phyloP scores from a whole-genome alignment of 1,140 invertebrate genomes.

The Tenebrio molitor region DNA sequence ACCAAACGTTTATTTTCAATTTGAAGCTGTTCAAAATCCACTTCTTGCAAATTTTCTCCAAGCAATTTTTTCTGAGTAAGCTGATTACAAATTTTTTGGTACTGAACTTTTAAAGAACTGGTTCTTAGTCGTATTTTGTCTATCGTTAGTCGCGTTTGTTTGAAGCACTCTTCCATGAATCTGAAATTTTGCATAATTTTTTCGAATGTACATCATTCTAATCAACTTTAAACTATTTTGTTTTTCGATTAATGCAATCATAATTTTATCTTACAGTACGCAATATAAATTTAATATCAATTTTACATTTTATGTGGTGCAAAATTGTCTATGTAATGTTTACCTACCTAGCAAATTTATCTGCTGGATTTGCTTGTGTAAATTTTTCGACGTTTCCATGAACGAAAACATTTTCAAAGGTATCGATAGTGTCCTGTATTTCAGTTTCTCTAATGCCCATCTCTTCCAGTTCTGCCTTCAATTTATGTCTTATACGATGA shows the following conservation, averaged over 20 bases:
- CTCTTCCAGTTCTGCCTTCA: constrained; percentile 65
- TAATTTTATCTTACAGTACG: no score
- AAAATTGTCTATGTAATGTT: no score
- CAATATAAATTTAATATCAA: no score
- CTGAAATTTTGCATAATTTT: constrained; percentile 51
- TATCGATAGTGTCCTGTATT: constrained; percentile 56
- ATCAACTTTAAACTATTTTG: no score
- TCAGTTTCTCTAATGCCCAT: constrained; percentile 58
- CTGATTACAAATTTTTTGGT: constrained; percentile 61
- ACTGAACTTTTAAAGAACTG: constrained; percentile 61
- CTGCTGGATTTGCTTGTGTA: constrained; percentile 66
- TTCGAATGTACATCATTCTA: no score
- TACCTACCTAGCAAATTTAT: constrained; percentile 67
- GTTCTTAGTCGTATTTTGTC: constrained; percentile 66
- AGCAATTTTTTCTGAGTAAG: constrained; percentile 64
- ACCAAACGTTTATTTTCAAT: constrained; percentile 67
- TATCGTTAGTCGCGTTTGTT: constrained; percentile 59
- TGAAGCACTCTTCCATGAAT: constrained; percentile 67
- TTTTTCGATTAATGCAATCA: no score
- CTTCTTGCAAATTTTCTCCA: constrained; percentile 65
- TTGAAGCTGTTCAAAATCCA: constrained; percentile 68
- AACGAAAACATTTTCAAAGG: constrained; percentile 65
- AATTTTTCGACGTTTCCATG: constrained; percentile 60
- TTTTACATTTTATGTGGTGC: no score
- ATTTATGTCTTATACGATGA: constrained; percentile 53